phyloP scores from a whole-genome alignment of 2,888 invertebrate species.

The Drosophila leonis region DNA sequence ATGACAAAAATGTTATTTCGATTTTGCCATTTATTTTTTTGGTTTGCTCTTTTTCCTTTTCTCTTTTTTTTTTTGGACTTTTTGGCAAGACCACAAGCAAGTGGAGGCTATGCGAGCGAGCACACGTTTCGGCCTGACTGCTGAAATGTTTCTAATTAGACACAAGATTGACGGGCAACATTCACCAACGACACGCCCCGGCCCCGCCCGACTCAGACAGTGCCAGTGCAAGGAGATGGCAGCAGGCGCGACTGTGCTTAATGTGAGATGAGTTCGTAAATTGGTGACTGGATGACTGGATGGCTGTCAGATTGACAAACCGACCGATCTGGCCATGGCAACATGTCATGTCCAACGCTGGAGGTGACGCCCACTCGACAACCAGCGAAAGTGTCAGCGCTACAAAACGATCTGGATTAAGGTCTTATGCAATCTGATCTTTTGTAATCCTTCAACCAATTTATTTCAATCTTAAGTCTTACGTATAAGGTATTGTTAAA shows the following conservation, averaged over 20 bases:
- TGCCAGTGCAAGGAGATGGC: background rate
- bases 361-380: slow-evolving; percentile 22
- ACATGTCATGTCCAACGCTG: slow-evolving; percentile 34
- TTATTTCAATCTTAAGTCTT: background rate
- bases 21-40: too few relatives aligned
- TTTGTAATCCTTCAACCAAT: slow-evolving; percentile 18
- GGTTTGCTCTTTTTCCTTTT: too few relatives aligned
- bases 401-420: slow-evolving; percentile 27
- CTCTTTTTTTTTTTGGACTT: slow-evolving; percentile 21
- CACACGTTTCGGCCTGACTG: slow-evolving; percentile 36
- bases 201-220: background rate
- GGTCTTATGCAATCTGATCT: slow-evolving; percentile 17
- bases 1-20: slow-evolving; percentile 34
- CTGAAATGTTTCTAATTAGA: slow-evolving; percentile 68
- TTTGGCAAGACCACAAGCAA: slow-evolving; percentile 46
- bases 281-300: slow-evolving; percentile 7
- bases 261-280: slow-evolving; percentile 21
- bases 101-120: slow-evolving; percentile 26
- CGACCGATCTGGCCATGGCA: slow-evolving; percentile 37
- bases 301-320: slow-evolving; percentile 7
- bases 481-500: background rate
- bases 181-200: slow-evolving; percentile 27
- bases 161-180: slow-evolving; percentile 64
- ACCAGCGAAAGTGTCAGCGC: slow-evolving; percentile 8
- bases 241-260: slow-evolving; percentile 7